Percentiles rank a stretch among this genome's conserved stretches.
Evolutionary conservation across 92 coral and sea anemone species (phyloP).

Genomic region (Isaurus tuberculatus): DNA sequence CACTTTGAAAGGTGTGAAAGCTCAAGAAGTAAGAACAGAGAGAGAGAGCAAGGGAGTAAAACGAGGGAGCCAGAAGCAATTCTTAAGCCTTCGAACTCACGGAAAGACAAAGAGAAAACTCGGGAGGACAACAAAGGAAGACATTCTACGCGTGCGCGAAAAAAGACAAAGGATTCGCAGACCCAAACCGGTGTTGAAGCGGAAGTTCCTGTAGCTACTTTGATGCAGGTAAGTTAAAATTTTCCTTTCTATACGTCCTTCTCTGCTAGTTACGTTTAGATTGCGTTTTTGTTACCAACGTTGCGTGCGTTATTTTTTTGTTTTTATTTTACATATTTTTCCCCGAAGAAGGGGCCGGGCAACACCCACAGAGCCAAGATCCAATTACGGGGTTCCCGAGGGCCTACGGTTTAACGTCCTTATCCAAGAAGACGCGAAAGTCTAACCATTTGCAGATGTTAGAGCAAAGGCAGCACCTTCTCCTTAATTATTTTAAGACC

Average conservation of each 20-base stretch:
- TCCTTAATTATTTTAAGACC: no score
- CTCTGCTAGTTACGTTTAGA: no score
- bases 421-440: no score
- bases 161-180: slow-evolving; percentile 10
- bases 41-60: background rate
- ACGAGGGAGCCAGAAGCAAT: background rate
- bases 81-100: background rate
- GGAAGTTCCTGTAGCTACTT: slow-evolving; percentile 20
- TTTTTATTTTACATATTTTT: no score
- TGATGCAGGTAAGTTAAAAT: slow-evolving; percentile 16
- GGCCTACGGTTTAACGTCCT: no score
- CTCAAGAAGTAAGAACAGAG: slow-evolving; percentile 3
- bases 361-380: no score
- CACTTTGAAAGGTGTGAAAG: background rate
- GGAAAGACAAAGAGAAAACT: slow-evolving; percentile 27
- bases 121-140: slow-evolving; percentile 1
- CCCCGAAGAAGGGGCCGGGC: no score
- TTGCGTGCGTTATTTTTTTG: no score
- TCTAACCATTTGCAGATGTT: no score
- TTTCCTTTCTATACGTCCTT: background rate
- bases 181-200: slow-evolving; percentile 40
- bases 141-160: background rate
- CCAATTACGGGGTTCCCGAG: no score
- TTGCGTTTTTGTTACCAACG: no score
- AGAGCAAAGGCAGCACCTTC: no score